A percentile compares a stretch with the other conserved stretches of the same genome.
Evolutionary conservation across 2,797 vertebrate genomes (phyloP).

Genomic region (Natrix natrix): DNA sequence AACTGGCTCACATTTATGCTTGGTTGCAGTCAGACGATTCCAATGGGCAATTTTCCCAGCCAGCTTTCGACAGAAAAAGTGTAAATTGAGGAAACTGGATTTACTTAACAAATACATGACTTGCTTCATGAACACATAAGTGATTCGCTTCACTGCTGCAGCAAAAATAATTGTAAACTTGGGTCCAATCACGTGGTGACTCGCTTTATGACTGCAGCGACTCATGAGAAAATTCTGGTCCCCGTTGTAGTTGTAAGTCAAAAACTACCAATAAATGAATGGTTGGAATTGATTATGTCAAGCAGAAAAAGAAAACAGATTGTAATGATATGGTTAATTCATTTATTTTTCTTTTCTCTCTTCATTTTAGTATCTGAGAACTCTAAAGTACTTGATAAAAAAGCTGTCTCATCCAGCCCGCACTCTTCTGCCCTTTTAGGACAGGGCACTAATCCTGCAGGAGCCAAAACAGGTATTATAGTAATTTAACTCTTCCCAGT

Average conservation of each 20-base stretch:
- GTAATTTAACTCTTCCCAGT: not conserved
- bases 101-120: not conserved
- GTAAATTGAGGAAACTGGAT: not conserved
- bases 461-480: conserved; percentile 70
- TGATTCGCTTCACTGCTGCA: not conserved
- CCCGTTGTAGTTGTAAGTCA: not conserved
- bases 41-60: not conserved
- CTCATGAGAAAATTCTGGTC: not conserved
- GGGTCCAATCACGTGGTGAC: not conserved
- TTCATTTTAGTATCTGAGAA: conserved; percentile 62
- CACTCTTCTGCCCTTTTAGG: conserved; percentile 56
- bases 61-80: not conserved
- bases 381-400: conserved; percentile 75
- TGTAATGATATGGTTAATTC: conserved; percentile 33
- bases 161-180: not conserved
- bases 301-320: not conserved
- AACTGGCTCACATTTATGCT: not conserved
- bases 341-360: conserved; percentile 27
- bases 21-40: not conserved
- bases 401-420: conserved; percentile 46
- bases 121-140: not conserved
- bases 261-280: not conserved
- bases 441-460: conserved; percentile 56
- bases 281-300: not conserved
- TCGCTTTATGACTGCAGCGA: not conserved